phyloP scores from a whole-genome alignment of 2,797 vertebrate genomes.

The Phalanger gymnotis region DNA sequence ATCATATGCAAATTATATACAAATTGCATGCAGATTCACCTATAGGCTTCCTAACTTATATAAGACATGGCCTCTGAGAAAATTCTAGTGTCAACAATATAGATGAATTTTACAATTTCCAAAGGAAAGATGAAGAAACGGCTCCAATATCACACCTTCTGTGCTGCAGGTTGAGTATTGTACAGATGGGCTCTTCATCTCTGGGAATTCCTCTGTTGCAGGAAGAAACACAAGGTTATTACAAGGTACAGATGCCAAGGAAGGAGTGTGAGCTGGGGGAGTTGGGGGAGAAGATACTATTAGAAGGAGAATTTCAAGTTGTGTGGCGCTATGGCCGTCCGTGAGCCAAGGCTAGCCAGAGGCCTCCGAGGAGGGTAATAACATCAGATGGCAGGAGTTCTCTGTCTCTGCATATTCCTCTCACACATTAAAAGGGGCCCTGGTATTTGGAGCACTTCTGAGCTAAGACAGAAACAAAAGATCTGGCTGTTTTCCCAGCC shows the following conservation, averaged over 20 bases:
- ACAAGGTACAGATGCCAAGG: neutral
- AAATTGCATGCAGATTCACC: neutral
- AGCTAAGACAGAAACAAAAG: neutral
- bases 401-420: neutral
- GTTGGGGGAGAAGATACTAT: constrained; percentile 28
- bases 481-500: neutral
- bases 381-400: neutral
- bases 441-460: neutral
- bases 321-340: neutral
- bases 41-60: neutral
- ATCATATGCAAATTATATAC: neutral
- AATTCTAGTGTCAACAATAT: constrained; percentile 47
- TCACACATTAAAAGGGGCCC: neutral
- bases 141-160: constrained; percentile 65
- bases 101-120: constrained; percentile 69
- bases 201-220: constrained; percentile 70
- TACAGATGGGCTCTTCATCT: constrained; percentile 70
- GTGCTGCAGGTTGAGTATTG: constrained; percentile 48
- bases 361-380: neutral
- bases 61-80: constrained; percentile 28
- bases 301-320: neutral
- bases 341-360: neutral
- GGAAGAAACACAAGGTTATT: constrained; percentile 59
- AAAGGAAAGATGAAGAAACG: constrained; percentile 39
- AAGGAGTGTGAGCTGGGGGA: rapidly evolving